A percentile compares a stretch with the other conserved stretches of the same genome.
Evolutionary conservation across 2,888 invertebrate genomes (phyloP).

Genomic region (Ectemnius continuus): DNA sequence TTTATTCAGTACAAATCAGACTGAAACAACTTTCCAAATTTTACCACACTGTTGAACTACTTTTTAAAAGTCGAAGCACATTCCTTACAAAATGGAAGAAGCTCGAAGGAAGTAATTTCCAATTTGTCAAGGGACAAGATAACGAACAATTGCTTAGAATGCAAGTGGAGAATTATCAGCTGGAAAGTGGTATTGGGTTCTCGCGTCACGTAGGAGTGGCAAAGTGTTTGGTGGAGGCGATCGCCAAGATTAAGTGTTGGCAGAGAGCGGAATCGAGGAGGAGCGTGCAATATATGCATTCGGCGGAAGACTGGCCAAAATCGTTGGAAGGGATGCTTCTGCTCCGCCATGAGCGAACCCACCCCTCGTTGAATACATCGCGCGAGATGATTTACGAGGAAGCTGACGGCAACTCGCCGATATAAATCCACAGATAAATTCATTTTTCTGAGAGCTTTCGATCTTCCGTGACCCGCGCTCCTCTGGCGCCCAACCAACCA

Average conservation of each 20-base stretch:
- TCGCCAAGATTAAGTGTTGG: slow-evolving; percentile 30
- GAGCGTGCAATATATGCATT: slow-evolving; percentile 22
- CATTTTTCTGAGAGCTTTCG: slow-evolving; percentile 73
- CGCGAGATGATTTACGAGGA: slow-evolving; percentile 67
- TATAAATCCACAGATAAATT: slow-evolving; percentile 73
- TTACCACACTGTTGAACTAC: too few species aligned
- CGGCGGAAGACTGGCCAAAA: slow-evolving; percentile 38
- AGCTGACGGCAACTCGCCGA: slow-evolving; percentile 63
- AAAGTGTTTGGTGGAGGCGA: slow-evolving; percentile 18
- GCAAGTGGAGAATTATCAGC: too few species aligned
- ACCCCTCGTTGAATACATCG: slow-evolving; percentile 28
- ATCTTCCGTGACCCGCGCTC: slow-evolving; percentile 46
- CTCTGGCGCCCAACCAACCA: slow-evolving; percentile 27
- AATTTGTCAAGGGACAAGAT: too few species aligned
- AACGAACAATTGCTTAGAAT: too few species aligned
- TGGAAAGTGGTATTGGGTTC: slow-evolving; percentile 5
- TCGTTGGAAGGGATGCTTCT: slow-evolving; percentile 31
- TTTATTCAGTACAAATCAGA: too few species aligned
- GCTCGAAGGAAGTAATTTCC: too few species aligned
- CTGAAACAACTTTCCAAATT: too few species aligned
- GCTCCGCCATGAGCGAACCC: slow-evolving; percentile 23
- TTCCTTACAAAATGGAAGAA: too few species aligned
- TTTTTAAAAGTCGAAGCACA: too few species aligned
- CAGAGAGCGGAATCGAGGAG: slow-evolving; percentile 20
- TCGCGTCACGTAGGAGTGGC: slow-evolving; percentile 7